Conservation (phyloP, 1,140 invertebrate genomes). For the Hylyphantes graminicola region DNA sequence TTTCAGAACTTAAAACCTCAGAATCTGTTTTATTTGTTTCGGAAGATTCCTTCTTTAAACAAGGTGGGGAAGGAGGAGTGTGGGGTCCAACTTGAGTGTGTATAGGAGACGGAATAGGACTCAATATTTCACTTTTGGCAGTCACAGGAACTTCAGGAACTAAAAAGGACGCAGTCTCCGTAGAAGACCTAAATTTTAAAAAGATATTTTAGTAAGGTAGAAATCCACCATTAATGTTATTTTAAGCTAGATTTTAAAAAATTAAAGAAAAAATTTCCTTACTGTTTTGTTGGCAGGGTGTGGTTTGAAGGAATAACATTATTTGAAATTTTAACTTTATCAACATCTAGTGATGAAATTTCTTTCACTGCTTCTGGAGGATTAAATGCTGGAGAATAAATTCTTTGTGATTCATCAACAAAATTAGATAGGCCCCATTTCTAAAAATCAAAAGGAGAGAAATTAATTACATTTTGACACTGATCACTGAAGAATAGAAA, state of each 20-base stretch:
- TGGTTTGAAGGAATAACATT: conserved; percentile 2
- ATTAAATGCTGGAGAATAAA: conserved; percentile 49
- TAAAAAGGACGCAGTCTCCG: background rate
- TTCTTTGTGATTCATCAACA: conserved; percentile 49
- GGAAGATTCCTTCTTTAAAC: background rate
- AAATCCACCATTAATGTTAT: background rate
- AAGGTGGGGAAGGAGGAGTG: conserved; percentile 49
- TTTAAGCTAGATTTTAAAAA: background rate
- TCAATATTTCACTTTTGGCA: conserved; percentile 47
- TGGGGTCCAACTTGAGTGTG: conserved; percentile 42
- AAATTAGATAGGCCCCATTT: conserved; percentile 54
- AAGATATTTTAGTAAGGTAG: background rate
- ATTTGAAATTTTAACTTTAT: background rate
- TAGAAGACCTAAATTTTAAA: conserved; percentile 19
- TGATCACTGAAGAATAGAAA: background rate
- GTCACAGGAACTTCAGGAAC: conserved; percentile 29
- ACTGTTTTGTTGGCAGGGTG: background rate
- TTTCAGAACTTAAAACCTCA: background rate
- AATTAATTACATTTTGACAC: background rate
- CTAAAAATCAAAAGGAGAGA: conserved; percentile 1
- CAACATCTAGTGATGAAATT: background rate
- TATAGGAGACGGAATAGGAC: conserved; percentile 43
- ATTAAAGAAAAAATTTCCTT: background rate
- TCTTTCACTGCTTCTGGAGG: conserved; percentile 8
- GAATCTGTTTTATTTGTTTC: background rate